Conservation (phyloP, 2,797 vertebrate species). For the Serranus cabrilla region DNA sequence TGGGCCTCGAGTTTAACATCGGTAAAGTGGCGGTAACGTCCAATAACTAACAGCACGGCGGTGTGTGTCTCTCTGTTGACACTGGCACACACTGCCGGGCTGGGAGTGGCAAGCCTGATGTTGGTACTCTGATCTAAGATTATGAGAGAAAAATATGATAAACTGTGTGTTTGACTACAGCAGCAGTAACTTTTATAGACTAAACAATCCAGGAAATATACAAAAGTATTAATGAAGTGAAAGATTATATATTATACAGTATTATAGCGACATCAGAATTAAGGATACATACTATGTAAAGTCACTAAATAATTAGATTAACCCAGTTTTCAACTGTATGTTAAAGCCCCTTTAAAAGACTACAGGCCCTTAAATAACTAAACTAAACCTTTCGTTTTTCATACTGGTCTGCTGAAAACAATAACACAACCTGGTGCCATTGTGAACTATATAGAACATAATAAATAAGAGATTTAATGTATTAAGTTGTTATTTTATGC, state of each 20-base stretch:
- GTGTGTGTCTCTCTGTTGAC: slow-evolving; percentile 7
- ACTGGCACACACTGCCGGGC: background rate
- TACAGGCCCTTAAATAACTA: background rate
- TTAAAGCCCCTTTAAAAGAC: background rate
- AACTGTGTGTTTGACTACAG: too few relatives aligned
- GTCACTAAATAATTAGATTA: background rate
- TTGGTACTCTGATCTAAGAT: background rate
- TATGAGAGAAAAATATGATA: too few relatives aligned
- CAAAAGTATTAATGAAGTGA: too few relatives aligned
- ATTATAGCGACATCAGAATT: too few relatives aligned
- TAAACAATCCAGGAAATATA: too few relatives aligned
- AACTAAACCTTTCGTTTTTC: background rate
- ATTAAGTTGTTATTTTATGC: background rate
- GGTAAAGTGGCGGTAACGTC: background rate
- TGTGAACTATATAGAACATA: background rate
- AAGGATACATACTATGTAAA: background rate
- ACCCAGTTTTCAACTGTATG: background rate
- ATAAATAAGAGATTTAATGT: background rate
- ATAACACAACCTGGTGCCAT: background rate
- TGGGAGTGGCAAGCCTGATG: slow-evolving; percentile 19
- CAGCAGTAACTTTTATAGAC: too few relatives aligned
- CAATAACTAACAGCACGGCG: background rate
- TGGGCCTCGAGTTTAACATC: slow-evolving; percentile 23
- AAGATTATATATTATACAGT: too few relatives aligned
- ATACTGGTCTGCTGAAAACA: slow-evolving; percentile 4